phyloP scores from a whole-genome alignment of 2,113 vertebrate genomes.

The Paralichthys olivaceus region DNA sequence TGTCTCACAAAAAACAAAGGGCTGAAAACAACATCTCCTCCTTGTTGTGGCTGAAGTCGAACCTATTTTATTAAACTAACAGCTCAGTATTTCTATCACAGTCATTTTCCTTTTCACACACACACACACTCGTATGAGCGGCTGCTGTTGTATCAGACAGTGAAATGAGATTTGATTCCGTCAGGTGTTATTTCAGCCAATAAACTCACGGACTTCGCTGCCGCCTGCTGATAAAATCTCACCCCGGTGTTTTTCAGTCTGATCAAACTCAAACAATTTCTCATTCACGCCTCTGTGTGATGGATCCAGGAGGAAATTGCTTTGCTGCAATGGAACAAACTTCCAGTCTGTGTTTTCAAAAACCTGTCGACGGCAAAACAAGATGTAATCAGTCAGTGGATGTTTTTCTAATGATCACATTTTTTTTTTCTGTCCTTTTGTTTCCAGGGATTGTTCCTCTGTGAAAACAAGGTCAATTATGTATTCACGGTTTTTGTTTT shows the following conservation, averaged over 20 bases:
- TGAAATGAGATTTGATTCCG: conserved; percentile 59
- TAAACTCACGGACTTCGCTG: conserved; percentile 19
- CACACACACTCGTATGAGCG: background rate
- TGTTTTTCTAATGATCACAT: background rate
- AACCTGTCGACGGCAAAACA: background rate
- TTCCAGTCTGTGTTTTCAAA: background rate
- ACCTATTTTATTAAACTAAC: conserved; percentile 27
- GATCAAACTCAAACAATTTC: conserved; percentile 9
- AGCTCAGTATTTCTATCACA: background rate
- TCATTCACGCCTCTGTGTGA: background rate
- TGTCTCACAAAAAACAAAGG: background rate
- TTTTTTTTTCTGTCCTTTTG: no score
- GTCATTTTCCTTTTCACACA: no score
- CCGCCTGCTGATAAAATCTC: conserved; percentile 5
- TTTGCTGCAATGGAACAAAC: background rate
- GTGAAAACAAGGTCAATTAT: no score
- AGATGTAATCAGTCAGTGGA: no score
- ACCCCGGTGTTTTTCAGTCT: background rate
- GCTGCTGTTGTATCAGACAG: conserved; percentile 37
- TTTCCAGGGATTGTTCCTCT: no score
- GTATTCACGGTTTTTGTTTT: background rate
- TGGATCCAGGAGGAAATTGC: background rate
- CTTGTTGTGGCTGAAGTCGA: no score
- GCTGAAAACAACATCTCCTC: background rate
- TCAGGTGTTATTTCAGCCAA: conserved; percentile 47